These are phyloP conservation scores for Periophthalmus modestus DNA, from an alignment of 2,113 vertebrate species.

Conservation along the genomic window DNA sequence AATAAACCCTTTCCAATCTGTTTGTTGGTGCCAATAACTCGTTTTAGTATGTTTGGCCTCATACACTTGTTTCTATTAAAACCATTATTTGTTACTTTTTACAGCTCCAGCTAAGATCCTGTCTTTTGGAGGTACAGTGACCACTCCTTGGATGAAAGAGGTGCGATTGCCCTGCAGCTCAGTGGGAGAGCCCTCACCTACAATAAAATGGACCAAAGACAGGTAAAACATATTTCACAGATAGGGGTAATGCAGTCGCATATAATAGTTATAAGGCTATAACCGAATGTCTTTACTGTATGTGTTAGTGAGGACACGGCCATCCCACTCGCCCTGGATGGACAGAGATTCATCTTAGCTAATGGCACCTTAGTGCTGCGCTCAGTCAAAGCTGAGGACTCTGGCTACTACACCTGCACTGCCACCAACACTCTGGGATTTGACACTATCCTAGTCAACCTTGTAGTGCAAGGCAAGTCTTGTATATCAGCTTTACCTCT, in stretches of 20 bases:
- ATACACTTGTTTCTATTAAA: background rate
- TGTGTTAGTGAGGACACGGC: slow-evolving; percentile 88
- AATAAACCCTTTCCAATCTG: slow-evolving; percentile 17
- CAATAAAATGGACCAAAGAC: slow-evolving; percentile 98
- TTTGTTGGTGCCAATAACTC: slow-evolving; percentile 10
- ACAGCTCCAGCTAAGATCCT: slow-evolving; percentile 96
- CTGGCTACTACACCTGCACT: slow-evolving; percentile 96
- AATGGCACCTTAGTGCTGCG: slow-evolving; percentile 93
- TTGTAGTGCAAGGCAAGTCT: slow-evolving; percentile 91
- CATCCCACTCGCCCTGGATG: slow-evolving; percentile 88
- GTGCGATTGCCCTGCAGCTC: slow-evolving; percentile 93
- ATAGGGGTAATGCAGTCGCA: background rate
- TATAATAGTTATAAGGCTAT: background rate
- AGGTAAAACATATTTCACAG: slow-evolving; percentile 75
- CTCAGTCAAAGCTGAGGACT: slow-evolving; percentile 94
- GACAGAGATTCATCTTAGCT: slow-evolving; percentile 89
- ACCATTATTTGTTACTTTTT: background rate
- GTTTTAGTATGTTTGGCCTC: background rate
- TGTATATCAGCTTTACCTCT: background rate
- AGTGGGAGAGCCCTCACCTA: slow-evolving; percentile 90
- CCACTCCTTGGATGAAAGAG: slow-evolving; percentile 98
- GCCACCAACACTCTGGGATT: slow-evolving; percentile 98
- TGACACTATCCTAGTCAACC: slow-evolving; percentile 96
- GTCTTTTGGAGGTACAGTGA: slow-evolving; percentile 95
- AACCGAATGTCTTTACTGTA: background rate